These are phyloP conservation scores for Triops longicaudatus DNA, from an alignment of 1,140 invertebrate genomes.

Conservation along the genomic window DNA sequence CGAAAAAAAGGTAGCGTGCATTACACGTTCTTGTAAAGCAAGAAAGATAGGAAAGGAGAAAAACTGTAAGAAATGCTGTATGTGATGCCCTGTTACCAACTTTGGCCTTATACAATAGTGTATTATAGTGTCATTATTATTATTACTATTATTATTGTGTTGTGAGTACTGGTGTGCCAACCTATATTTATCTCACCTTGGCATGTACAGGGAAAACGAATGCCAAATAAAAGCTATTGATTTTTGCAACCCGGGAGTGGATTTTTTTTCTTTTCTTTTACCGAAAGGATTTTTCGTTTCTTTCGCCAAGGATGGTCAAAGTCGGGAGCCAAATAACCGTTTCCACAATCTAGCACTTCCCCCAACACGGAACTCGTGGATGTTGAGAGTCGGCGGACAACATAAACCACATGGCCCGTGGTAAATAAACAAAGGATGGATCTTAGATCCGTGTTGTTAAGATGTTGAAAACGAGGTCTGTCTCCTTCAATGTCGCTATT, in stretches of 20 bases:
- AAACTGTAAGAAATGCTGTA: not conserved
- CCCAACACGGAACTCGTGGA: not conserved
- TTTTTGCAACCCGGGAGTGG: not conserved
- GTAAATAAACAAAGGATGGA: not conserved
- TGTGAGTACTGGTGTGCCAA: constrained; percentile 1
- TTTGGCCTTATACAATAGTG: not conserved
- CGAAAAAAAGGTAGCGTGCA: too few species aligned
- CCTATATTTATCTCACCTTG: constrained; percentile 12
- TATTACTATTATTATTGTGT: not conserved
- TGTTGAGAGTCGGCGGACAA: not conserved
- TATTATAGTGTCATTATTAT: not conserved
- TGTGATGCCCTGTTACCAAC: not conserved
- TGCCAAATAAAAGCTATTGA: constrained; percentile 15
- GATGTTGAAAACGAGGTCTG: not conserved
- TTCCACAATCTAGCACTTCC: not conserved
- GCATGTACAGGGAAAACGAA: not conserved
- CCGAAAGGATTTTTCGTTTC: not conserved
- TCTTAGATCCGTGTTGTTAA: not conserved
- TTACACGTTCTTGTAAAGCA: too few species aligned
- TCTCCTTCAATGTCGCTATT: not conserved
- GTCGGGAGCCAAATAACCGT: not conserved
- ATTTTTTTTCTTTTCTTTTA: not conserved
- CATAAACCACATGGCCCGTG: constrained; percentile 10
- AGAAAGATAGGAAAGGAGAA: not conserved
- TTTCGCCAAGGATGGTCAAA: not conserved